These are phyloP conservation scores for Carapus acus DNA, from an alignment of 2,797 vertebrate genomes.

Conservation along the genomic window DNA sequence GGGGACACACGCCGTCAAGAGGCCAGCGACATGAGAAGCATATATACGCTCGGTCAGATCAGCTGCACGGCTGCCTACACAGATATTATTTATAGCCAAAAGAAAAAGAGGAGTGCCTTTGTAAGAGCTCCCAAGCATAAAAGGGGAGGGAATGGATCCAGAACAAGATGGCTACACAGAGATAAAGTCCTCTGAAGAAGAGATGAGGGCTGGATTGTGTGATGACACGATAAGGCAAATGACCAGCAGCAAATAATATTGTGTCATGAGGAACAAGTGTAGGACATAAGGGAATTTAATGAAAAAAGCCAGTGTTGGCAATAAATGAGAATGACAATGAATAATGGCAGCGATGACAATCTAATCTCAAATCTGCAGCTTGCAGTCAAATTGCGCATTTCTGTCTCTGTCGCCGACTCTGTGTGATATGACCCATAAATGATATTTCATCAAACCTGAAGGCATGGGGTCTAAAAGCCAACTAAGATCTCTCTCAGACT, in stretches of 20 bases:
- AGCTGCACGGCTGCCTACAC: constrained; percentile 36
- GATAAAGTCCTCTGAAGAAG: constrained; percentile 56
- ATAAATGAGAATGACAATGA: constrained; percentile 15
- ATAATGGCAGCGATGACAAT: constrained; percentile 4
- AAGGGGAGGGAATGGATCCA: constrained; percentile 49
- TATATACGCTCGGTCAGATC: constrained; percentile 18
- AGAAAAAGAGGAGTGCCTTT: constrained; percentile 28
- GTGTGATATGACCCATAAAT: constrained; percentile 26
- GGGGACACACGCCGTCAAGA: constrained; percentile 47
- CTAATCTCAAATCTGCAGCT: constrained; percentile 6
- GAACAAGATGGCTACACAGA: constrained; percentile 55
- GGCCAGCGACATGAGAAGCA: constrained; percentile 34
- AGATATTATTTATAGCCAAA: constrained; percentile 46
- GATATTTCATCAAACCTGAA: constrained; percentile 52
- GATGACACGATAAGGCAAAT: constrained; percentile 51
- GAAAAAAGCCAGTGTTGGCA: constrained; percentile 25
- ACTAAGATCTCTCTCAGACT: constrained; percentile 52
- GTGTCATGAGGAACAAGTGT: constrained; percentile 16
- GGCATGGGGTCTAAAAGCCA: constrained; percentile 54
- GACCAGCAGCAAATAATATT: constrained; percentile 23
- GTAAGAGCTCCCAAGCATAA: constrained; percentile 45
- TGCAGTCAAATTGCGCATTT: constrained; percentile 16
- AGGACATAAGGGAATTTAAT: constrained; percentile 14
- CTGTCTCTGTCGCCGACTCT: constrained; percentile 10
- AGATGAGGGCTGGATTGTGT: constrained; percentile 34